Percentiles rank a stretch among this genome's conserved stretches.
Evolutionary conservation across 1,140 invertebrate genomes (phyloP).

Genomic region (Drosophila yakuba): DNA sequence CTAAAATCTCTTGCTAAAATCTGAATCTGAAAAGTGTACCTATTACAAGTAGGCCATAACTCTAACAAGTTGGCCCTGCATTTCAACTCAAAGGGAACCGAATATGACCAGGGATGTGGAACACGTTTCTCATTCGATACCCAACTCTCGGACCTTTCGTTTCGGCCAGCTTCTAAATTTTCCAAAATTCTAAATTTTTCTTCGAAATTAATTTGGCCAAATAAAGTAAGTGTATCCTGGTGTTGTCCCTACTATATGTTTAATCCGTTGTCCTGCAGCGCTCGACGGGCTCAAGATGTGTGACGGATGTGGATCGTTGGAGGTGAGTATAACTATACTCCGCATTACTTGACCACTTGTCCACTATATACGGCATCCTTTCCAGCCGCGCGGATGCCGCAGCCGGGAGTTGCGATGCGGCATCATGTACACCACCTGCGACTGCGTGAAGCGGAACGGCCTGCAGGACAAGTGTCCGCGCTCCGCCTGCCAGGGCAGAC

Average conservation of each 20-base stretch:
- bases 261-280: constrained; percentile 33
- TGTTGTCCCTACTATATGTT: not conserved
- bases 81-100: not conserved
- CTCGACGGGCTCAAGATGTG: constrained; percentile 56
- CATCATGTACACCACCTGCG: constrained; percentile 88
- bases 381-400: constrained; percentile 85
- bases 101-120: not conserved
- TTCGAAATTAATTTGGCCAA: constrained; percentile 24
- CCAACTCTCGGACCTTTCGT: constrained; percentile 38
- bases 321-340: constrained; percentile 54
- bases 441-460: constrained; percentile 91
- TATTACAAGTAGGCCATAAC: too few species aligned
- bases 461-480: constrained; percentile 90
- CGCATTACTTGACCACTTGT: not conserved
- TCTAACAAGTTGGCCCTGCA: constrained; percentile 20
- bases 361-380: not conserved
- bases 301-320: constrained; percentile 76
- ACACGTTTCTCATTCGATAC: constrained; percentile 47
- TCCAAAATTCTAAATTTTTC: constrained; percentile 43
- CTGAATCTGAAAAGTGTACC: too few species aligned
- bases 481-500: constrained; percentile 88
- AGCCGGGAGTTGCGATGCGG: constrained; percentile 89
- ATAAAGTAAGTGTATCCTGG: constrained; percentile 29
- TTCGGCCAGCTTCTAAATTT: constrained; percentile 75
- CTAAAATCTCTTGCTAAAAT: not conserved